phyloP scores from a whole-genome alignment of 2,113 vertebrate genomes.

The Eulemur rufifrons region DNA sequence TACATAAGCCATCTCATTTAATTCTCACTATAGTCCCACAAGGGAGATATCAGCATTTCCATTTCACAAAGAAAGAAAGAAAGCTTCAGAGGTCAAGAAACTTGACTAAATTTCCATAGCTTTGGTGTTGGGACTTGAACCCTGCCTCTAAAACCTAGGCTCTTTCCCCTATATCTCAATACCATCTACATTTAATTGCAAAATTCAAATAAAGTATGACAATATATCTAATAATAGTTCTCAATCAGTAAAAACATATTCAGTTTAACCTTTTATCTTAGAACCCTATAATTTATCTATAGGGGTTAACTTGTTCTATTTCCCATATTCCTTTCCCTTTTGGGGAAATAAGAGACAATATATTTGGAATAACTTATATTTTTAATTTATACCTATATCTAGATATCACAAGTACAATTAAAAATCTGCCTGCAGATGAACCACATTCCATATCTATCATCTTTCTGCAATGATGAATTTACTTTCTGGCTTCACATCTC shows the following conservation, averaged over 20 bases:
- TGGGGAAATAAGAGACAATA: not conserved
- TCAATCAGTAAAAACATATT: not conserved
- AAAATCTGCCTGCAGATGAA: constrained; percentile 1
- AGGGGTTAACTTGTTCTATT: not conserved
- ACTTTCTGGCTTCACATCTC: constrained; percentile 30
- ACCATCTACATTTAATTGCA: not conserved
- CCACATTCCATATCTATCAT: not conserved
- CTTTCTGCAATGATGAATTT: not conserved
- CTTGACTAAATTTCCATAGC: not conserved
- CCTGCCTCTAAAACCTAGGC: not conserved
- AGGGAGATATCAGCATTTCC: not conserved
- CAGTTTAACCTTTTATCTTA: not conserved
- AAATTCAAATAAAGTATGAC: not conserved
- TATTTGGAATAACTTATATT: not conserved
- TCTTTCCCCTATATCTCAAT: not conserved
- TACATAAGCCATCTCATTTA: not conserved
- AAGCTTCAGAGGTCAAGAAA: not conserved
- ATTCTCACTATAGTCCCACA: not conserved
- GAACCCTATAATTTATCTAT: not conserved
- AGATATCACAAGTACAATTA: not conserved
- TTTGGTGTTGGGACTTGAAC: not conserved
- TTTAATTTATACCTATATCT: not conserved
- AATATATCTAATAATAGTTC: not conserved
- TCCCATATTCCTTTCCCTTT: constrained; percentile 2
- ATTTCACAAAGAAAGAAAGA: not conserved